These are phyloP conservation scores for Drosophila sp. DNA, from an alignment of 1,140 invertebrate genomes.

Conservation along the genomic window DNA sequence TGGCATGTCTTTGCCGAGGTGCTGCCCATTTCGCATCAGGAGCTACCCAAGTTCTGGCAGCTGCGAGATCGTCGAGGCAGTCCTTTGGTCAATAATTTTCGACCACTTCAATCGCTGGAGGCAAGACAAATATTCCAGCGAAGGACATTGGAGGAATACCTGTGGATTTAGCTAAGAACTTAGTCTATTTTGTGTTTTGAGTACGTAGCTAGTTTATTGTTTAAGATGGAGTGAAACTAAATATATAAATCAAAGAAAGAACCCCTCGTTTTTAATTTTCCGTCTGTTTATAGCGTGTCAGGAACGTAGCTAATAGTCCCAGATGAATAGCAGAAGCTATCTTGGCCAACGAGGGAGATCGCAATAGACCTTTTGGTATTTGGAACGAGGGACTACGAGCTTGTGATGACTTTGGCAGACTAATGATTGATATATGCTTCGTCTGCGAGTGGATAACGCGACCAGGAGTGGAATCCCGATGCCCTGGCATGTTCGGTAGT, in stretches of 20 bases:
- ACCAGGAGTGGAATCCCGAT: neutral
- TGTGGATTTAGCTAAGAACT: constrained; percentile 44
- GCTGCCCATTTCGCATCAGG: constrained; percentile 82
- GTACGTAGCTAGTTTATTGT: no score
- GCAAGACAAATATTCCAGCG: constrained; percentile 85
- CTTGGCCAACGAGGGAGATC: constrained; percentile 24
- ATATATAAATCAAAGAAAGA: constrained; percentile 6
- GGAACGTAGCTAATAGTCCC: constrained; percentile 44
- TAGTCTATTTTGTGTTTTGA: constrained; percentile 11
- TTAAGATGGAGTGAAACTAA: neutral
- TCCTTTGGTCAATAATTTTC: constrained; percentile 85
- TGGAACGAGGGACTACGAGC: constrained; percentile 1
- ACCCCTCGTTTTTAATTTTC: constrained; percentile 7
- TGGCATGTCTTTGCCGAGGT: constrained; percentile 94
- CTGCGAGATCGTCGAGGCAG: constrained; percentile 84
- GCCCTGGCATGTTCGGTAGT: neutral
- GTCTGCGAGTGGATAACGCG: neutral
- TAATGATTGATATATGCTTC: constrained; percentile 10
- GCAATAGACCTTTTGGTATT: constrained; percentile 35
- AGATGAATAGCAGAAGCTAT: constrained; percentile 53
- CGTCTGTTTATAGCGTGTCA: constrained; percentile 29
- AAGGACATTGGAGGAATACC: constrained; percentile 28
- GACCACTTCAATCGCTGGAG: constrained; percentile 85
- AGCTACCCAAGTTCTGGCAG: constrained; percentile 86
- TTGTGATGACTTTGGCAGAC: constrained; percentile 2